These are phyloP conservation scores for Machimus atricapillus DNA, from an alignment of 2,888 invertebrate species.

Conservation along the genomic window DNA sequence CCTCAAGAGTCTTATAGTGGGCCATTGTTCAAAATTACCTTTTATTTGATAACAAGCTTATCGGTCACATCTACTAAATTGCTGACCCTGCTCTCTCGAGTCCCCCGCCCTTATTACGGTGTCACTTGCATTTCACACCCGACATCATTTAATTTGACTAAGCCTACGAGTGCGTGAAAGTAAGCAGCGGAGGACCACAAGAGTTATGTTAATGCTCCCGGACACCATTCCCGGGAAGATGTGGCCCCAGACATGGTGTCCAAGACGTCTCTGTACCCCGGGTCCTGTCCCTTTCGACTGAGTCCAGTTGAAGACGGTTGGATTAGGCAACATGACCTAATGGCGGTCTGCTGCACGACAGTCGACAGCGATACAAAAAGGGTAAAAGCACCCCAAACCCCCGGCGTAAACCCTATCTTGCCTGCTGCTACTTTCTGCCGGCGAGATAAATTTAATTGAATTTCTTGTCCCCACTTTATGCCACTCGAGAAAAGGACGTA, in stretches of 20 bases:
- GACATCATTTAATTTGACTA: conserved; percentile 18
- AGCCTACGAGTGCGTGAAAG: conserved; percentile 6
- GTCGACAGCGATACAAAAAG: neutral
- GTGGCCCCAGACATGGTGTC: neutral
- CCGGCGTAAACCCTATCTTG: neutral
- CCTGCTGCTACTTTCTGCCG: conserved; percentile 10
- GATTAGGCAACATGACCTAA: conserved; percentile 34
- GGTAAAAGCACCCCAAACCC: neutral
- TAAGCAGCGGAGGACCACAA: neutral
- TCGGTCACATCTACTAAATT: neutral
- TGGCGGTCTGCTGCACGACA: neutral
- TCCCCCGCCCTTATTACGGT: neutral
- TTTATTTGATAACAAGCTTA: neutral
- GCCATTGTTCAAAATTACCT: neutral
- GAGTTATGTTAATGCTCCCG: neutral
- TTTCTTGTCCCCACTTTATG: conserved; percentile 29
- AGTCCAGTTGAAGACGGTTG: conserved; percentile 22
- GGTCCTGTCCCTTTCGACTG: neutral
- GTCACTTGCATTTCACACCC: conserved; percentile 28
- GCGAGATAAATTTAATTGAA: conserved; percentile 38
- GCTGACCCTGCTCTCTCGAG: neutral
- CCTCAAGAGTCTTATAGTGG: neutral
- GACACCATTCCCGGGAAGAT: neutral
- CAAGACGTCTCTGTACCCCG: neutral
- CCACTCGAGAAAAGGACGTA: conserved; percentile 26